These are phyloP conservation scores for Syngnathoides biaculeatus DNA, from an alignment of 2,113 vertebrate genomes.

Conservation along the genomic window DNA sequence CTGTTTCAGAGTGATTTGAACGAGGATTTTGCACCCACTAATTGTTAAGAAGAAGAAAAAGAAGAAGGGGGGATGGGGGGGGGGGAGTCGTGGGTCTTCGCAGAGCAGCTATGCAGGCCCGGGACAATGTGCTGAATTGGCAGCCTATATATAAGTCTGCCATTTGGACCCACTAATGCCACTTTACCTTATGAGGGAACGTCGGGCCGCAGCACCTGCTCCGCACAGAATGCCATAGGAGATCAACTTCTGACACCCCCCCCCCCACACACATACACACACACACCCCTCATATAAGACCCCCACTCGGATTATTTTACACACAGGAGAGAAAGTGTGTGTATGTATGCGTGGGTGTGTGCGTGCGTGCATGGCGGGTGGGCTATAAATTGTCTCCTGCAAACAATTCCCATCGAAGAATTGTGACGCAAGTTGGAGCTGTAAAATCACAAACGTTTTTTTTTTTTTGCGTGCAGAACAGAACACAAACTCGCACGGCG, in stretches of 20 bases:
- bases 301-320: conserved; percentile 81
- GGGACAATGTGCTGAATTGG: conserved; percentile 93
- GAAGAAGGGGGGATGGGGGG: neutral
- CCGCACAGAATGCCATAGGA: conserved; percentile 93
- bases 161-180: conserved; percentile 94
- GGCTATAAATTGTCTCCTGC: conserved; percentile 47
- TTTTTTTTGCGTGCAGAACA: conserved; percentile 31
- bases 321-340: conserved; percentile 38
- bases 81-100: conserved; percentile 26
- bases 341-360: neutral
- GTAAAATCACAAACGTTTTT: conserved; percentile 2
- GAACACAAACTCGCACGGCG: conserved; percentile 68
- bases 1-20: neutral
- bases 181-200: conserved; percentile 99
- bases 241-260: conserved; percentile 79
- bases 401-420: conserved; percentile 39
- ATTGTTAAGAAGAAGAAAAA: conserved; percentile 11
- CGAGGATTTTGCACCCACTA: neutral
- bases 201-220: conserved; percentile 91
- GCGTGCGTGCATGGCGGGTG: neutral
- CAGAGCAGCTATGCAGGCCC: conserved; percentile 41
- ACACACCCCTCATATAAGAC: conserved; percentile 18
- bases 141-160: conserved; percentile 98
- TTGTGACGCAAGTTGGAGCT: neutral
- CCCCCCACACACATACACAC: conserved; percentile 19